These are phyloP conservation scores for Lacanobia wlatinum DNA, from an alignment of 2,888 invertebrate genomes.

Conservation along the genomic window DNA sequence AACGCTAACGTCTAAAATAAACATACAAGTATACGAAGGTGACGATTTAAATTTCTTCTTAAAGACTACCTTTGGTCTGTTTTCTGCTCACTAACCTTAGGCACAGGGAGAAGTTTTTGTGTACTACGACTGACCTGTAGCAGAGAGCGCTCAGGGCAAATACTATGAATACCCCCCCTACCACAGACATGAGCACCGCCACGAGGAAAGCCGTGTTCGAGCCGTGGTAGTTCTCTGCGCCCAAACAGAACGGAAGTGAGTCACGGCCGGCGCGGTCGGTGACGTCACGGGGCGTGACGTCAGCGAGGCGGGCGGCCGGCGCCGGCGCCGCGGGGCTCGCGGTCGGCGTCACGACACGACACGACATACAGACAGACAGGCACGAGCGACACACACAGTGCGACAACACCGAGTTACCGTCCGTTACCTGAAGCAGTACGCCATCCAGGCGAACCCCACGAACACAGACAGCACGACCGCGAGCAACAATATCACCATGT, in stretches of 20 bases:
- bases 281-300: slow-evolving; percentile 72
- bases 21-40: slow-evolving; percentile 91
- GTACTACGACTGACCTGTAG: slow-evolving; percentile 99
- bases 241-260: slow-evolving; percentile 86
- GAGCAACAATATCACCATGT: slow-evolving; percentile 98
- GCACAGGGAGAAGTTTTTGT: slow-evolving; percentile 99
- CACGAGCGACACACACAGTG: slow-evolving; percentile 86
- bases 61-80: slow-evolving; percentile 93
- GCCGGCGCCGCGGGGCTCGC: slow-evolving; percentile 78
- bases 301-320: slow-evolving; percentile 79
- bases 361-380: slow-evolving; percentile 78
- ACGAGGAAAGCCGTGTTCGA: slow-evolving; percentile 99
- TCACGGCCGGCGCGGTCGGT: slow-evolving; percentile 73
- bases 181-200: slow-evolving; percentile 99
- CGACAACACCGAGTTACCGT: slow-evolving; percentile 89
- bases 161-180: slow-evolving; percentile 99
- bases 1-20: slow-evolving; percentile 90
- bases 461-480: slow-evolving; percentile 98
- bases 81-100: slow-evolving; percentile 99
- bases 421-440: slow-evolving; percentile 98
- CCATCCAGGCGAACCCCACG: slow-evolving; percentile 98
- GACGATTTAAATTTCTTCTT: slow-evolving; percentile 91
- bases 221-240: slow-evolving; percentile 98
- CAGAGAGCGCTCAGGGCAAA: slow-evolving; percentile 99
- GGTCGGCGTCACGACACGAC: slow-evolving; percentile 67